Conservation (phyloP, 2,113 vertebrate species). For the Equus quagga region DNA sequence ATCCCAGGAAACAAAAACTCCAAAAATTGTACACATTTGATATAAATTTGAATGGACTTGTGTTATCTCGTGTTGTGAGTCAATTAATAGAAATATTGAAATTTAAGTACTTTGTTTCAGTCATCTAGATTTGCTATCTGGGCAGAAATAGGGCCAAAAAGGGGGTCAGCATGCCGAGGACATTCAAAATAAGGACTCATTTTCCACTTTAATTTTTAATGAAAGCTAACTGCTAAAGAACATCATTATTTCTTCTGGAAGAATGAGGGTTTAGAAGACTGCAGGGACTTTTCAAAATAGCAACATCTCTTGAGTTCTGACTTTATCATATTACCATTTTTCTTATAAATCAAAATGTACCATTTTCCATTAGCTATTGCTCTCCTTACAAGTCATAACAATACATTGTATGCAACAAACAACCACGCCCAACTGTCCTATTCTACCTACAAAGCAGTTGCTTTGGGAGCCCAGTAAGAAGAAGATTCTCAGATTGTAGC, state of each 20-base stretch:
- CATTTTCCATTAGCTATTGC: not conserved
- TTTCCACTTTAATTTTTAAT: not conserved
- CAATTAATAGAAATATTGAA: not conserved
- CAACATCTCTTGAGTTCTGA: constrained; percentile 4
- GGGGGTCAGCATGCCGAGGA: not conserved
- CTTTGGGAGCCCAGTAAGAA: not conserved
- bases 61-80: not conserved
- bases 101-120: not conserved
- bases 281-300: not conserved
- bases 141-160: not conserved
- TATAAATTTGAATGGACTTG: not conserved
- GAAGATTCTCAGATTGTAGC: not conserved
- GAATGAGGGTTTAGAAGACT: not conserved
- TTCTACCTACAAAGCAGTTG: not conserved
- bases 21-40: not conserved
- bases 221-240: not conserved
- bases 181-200: not conserved
- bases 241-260: not conserved
- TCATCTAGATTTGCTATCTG: not conserved
- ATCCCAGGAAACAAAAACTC: not conserved
- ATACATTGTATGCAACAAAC: not conserved
- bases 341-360: not conserved
- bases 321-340: not conserved
- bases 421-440: not conserved
- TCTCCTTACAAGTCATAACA: not conserved